Percentiles rank a stretch among this genome's conserved stretches.
Evolutionary conservation across 2,888 invertebrate species (phyloP).

Genomic region (Nomada fucata): DNA sequence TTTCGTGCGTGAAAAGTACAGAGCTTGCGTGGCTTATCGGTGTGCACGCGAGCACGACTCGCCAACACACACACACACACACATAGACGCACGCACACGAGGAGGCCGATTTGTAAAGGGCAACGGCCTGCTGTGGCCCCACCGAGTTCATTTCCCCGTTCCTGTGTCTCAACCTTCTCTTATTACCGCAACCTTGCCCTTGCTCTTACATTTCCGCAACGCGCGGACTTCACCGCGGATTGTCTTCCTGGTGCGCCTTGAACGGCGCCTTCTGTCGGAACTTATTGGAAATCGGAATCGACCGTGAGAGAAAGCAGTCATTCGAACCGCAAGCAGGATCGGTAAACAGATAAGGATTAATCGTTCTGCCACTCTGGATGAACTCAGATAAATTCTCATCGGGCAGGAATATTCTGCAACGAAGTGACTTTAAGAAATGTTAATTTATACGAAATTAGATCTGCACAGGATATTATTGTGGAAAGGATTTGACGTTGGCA

Average conservation of each 20-base stretch:
- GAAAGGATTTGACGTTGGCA: too few species aligned
- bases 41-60: constrained; percentile 10
- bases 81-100: neutral
- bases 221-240: constrained; percentile 27
- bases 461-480: neutral
- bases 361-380: neutral
- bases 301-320: neutral
- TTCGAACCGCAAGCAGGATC: neutral
- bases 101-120: constrained; percentile 70
- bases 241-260: constrained; percentile 44
- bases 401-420: neutral
- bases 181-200: constrained; percentile 76
- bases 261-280: neutral
- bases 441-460: neutral
- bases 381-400: neutral
- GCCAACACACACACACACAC: neutral
- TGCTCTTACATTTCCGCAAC: constrained; percentile 67
- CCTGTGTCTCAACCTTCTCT: constrained; percentile 54
- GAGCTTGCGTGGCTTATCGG: neutral
- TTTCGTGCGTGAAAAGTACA: constrained; percentile 3
- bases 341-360: neutral
- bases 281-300: neutral
- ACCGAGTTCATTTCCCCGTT: constrained; percentile 71
- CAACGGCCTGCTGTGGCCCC: constrained; percentile 77
- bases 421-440: neutral